These are phyloP conservation scores for Drosophila antonietae DNA, from an alignment of 2,888 invertebrate genomes.

Conservation along the genomic window DNA sequence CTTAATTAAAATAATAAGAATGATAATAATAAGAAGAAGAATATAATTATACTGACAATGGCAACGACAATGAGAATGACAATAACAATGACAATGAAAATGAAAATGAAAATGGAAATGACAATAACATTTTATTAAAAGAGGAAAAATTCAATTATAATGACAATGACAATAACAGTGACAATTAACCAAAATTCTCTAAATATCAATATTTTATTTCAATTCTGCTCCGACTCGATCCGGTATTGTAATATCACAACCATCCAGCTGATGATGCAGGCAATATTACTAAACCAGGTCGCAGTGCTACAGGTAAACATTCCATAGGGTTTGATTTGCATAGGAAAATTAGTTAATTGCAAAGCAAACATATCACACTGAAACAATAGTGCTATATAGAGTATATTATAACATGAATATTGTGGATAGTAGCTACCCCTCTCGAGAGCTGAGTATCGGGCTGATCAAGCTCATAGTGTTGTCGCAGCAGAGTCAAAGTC, in stretches of 20 bases:
- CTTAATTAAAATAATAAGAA: too few species aligned
- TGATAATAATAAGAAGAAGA: too few species aligned
- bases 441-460: neutral
- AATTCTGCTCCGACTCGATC: neutral
- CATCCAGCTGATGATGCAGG: constrained; percentile 34
- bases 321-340: constrained; percentile 30
- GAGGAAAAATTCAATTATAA: too few species aligned
- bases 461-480: neutral
- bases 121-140: too few species aligned
- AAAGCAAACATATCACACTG: constrained; percentile 42
- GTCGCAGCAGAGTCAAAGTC: constrained; percentile 5
- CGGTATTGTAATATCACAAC: constrained; percentile 38
- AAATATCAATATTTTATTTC: too few species aligned
- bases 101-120: too few species aligned
- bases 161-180: too few species aligned
- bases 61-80: too few species aligned
- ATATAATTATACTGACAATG: too few species aligned
- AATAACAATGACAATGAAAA: too few species aligned
- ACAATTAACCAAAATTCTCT: too few species aligned
- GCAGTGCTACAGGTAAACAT: constrained; percentile 21
- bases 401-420: neutral
- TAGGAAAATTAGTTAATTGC: constrained; percentile 36
- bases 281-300: constrained; percentile 33
- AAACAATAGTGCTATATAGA: neutral
- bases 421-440: constrained; percentile 22